Base-by-base conservation (phyloP, 2,113 vertebrate species). In the Sinocyclocheilus grahami region DNA sequence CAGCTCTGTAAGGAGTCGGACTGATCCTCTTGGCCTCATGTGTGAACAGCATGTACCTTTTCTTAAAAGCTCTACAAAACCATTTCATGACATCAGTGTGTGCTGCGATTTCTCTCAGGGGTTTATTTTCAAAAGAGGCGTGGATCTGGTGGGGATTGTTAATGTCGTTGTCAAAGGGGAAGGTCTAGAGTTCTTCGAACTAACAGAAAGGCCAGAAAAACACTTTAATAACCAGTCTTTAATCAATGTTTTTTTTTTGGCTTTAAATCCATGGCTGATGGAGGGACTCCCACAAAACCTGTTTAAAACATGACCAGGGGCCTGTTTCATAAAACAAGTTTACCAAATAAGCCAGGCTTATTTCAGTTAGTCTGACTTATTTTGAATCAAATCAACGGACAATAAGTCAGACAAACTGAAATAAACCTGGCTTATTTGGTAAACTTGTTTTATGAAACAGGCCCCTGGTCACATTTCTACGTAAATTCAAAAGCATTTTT, bases 11-110 rank as follows among this genome's bases (percentile, higher is more conserved):
- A 27, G 37, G 27, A 27, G 27, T 27, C 27, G 27, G 62, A 30
- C 33, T n/a, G 33, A 63, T 63, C 10, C 12, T 51, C 42, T 67
- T 33, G 62, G 16, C 14, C 58, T 53, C 24, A 39, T 0, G 16
- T 37, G 20, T 58, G 51, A 83, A 80, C 78, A 60, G 37, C 78
- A 63, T 80, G 78, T 39, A 67, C 27, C 60, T 82, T 82, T 72
- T 58, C 30, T 74, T 74, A 84, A 58, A 74, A 67, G 8, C 39
- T 4, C n/a, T 46, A 20, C 2, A 0, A 63, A 42, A 11, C 2
- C 1, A 30, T 20, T 48, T 82, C 30, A 80, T 82, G 6, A 82
- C n/a, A 3, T 83, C 46, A 51, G 16, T 22, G 46, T 72, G 65
- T 1, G 24, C 80, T 69, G 42, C 9, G 63, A 69, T 83, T 72